Evolutionary conservation across 2,113 vertebrate species (phyloP).

Genomic region (Tragelaphus imberbis): DNA sequence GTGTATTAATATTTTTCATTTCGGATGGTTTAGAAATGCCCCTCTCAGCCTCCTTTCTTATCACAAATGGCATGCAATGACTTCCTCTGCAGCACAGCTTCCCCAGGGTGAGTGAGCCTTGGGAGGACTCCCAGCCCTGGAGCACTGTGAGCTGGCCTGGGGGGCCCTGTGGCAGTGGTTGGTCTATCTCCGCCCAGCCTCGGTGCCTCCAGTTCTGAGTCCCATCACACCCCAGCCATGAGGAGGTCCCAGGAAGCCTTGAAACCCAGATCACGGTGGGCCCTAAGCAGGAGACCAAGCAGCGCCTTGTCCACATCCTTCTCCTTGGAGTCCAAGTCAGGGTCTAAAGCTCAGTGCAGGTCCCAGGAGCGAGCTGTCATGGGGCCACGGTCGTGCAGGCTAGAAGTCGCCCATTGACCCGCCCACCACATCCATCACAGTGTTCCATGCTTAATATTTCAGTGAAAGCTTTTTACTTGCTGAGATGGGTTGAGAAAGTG

Average conservation of each 20-base stretch:
- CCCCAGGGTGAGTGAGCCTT: not conserved
- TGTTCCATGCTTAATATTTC: not conserved
- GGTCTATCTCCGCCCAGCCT: not conserved
- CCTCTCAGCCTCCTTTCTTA: not conserved
- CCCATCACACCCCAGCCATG: not conserved
- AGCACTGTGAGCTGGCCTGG: fast-evolving
- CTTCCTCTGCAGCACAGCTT: not conserved
- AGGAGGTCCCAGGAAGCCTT: not conserved
- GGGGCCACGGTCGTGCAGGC: not conserved
- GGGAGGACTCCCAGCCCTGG: not conserved
- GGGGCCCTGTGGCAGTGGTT: too few species aligned
- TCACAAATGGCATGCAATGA: not conserved
- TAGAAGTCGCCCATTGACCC: not conserved
- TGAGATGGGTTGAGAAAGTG: not conserved
- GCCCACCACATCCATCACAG: not conserved
- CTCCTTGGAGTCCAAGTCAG: not conserved
- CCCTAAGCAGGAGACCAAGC: not conserved
- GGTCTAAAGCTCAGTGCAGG: not conserved
- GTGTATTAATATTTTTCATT: not conserved
- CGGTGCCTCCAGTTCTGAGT: not conserved
- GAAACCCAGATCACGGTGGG: not conserved
- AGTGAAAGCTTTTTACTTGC: not conserved
- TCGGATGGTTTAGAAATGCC: not conserved
- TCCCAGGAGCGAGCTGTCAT: not conserved
- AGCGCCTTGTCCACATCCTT: not conserved